These are phyloP conservation scores for Triplophysa siluroides DNA, from an alignment of 2,113 vertebrate species.

Conservation along the genomic window DNA sequence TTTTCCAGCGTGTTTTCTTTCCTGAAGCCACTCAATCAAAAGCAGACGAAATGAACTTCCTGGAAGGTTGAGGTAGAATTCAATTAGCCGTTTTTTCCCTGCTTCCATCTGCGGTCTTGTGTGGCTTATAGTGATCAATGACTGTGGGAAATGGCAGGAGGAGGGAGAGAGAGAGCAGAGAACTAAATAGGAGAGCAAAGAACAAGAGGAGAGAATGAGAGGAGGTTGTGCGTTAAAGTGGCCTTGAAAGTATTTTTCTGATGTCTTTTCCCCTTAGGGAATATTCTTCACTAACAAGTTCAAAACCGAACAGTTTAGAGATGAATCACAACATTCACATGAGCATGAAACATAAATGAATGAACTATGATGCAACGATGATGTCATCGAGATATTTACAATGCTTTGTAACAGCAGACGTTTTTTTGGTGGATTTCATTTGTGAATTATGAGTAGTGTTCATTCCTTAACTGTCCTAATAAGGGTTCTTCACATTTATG, in stretches of 20 bases:
- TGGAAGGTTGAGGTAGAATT: slow-evolving; percentile 59
- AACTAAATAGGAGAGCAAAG: neutral
- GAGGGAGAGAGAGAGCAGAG: neutral
- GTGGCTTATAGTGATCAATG: slow-evolving; percentile 69
- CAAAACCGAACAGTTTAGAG: no score
- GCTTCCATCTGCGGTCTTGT: slow-evolving; percentile 66
- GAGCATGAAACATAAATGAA: slow-evolving; percentile 51
- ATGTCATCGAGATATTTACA: no score
- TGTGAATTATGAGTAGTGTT: no score
- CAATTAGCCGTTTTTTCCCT: slow-evolving; percentile 69
- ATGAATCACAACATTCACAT: slow-evolving; percentile 37
- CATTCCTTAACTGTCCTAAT: no score
- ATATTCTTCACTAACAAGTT: no score
- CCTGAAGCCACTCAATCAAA: slow-evolving; percentile 59
- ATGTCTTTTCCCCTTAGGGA: no score
- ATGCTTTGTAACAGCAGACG: no score
- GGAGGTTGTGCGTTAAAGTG: slow-evolving; percentile 17
- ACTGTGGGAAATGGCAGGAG: slow-evolving; percentile 52
- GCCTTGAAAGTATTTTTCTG: no score
- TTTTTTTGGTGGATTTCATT: no score
- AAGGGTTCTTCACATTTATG: no score
- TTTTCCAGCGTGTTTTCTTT: slow-evolving; percentile 37
- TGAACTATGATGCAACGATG: no score
- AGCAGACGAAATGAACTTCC: slow-evolving; percentile 62
- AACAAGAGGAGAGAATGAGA: slow-evolving; percentile 15